Conservation (phyloP, 1,140 invertebrate species). For the Meloidogyne floridensis region DNA sequence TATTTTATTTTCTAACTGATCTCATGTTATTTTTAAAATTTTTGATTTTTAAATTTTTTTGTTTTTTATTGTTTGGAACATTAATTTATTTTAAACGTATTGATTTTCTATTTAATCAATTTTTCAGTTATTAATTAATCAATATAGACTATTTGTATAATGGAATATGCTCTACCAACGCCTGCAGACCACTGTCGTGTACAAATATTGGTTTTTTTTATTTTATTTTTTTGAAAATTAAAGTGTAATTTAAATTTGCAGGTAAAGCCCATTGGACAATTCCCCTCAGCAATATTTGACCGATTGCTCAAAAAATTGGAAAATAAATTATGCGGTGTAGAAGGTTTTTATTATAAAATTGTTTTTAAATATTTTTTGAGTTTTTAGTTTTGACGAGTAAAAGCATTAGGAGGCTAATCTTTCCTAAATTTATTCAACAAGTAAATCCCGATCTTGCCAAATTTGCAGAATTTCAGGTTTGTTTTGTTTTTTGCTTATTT, state of each 20-base stretch:
- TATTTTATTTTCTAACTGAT: too few relatives aligned
- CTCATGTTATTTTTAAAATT: neutral
- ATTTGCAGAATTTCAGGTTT: constrained; percentile 58
- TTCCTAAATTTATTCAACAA: constrained; percentile 49
- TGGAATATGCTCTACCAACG: constrained; percentile 24
- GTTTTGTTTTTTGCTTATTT: neutral
- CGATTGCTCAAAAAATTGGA: constrained; percentile 37
- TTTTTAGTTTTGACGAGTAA: constrained; percentile 50
- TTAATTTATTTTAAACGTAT: too few relatives aligned
- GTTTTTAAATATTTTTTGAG: neutral
- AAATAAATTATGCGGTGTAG: constrained; percentile 25
- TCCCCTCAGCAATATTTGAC: constrained; percentile 24
- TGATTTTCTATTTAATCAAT: neutral
- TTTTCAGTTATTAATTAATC: neutral
- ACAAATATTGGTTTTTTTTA: constrained; percentile 30
- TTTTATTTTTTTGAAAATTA: too few relatives aligned
- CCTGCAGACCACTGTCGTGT: constrained; percentile 37
- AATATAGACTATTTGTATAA: neutral
- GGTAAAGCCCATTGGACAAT: constrained; percentile 38
- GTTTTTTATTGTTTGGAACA: neutral
- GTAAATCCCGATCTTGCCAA: constrained; percentile 42
- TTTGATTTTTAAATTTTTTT: neutral
- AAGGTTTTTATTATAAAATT: neutral
- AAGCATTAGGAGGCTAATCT: constrained; percentile 49
- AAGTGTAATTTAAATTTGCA: neutral